Base-by-base conservation (phyloP, 2,888 invertebrate species). In the Epinotia nisella region DNA sequence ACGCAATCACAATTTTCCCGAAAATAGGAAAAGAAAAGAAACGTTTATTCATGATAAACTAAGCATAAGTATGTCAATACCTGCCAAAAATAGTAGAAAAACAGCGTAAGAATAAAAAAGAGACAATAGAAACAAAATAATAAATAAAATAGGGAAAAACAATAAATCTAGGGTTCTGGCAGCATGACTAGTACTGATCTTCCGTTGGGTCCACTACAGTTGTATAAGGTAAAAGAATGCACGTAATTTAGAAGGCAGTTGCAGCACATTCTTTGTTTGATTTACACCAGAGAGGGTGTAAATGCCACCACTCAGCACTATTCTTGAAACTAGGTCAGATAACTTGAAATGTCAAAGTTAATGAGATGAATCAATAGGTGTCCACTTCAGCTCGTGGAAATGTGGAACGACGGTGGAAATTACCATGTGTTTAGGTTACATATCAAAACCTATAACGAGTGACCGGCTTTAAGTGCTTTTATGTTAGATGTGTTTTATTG, bases 281-380 rank as follows among this genome's bases (percentile, higher is more conserved):
- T 17, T 59, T 21, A n/a, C n/a, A 45, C 24, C n/a, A 24, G 41
- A 24, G 13, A 35, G 41, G 29, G 49, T 17, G 35, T 65, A 53
- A 51, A 51, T 51, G 51, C 13, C 35, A 45, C 17, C 55, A 15
- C n/a, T 21, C 29, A 45, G 17, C 55, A n/a, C n/a, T 21, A 72
- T 62, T 67, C 67, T 67, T 29, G 45, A 11, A 72, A 72, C 72
- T 62, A 56, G 67, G 67, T 51, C 35, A 68, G 67, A 72, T 67
- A 65, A 61, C 67, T 68, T 62, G 29, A 60, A 71, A 71, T 71
- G 60, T 66, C 71, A 71, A 66, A 51, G 71, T 49, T 49, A 64
- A 51, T 49, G 19, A 41, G 59, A 53, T 45, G 45, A 70, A 62
- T 61, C 53, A 53, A 21, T 49, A 62, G 29, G 7, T 5, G 3